Conservation (phyloP, 2,797 vertebrate species). For the Lutjanus argentimaculatus region DNA sequence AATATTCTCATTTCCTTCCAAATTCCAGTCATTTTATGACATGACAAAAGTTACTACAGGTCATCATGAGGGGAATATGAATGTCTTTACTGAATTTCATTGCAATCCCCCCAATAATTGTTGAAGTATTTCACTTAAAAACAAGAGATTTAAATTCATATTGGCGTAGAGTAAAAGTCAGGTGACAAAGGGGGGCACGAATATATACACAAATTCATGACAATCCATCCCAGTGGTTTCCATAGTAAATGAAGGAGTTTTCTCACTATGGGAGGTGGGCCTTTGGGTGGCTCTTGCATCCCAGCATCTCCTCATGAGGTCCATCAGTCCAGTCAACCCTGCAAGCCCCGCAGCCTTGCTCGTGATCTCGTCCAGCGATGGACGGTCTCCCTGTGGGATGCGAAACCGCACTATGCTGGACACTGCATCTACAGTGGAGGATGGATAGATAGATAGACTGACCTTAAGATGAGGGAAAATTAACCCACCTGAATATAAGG, state of each 20-base stretch:
- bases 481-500: too few relatives aligned
- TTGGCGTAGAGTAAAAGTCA: too few relatives aligned
- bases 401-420: conserved; percentile 73
- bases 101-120: neutral
- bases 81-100: neutral
- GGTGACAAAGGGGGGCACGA: too few relatives aligned
- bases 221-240: neutral
- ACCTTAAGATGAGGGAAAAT: neutral
- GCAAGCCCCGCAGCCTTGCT: conserved; percentile 16
- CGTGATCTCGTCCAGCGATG: conserved; percentile 57
- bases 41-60: neutral
- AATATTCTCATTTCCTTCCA: too few relatives aligned
- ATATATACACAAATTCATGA: neutral
- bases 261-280: conserved; percentile 73
- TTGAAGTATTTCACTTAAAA: too few relatives aligned
- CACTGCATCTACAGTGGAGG: conserved; percentile 34
- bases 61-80: neutral
- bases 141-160: too few relatives aligned
- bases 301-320: conserved; percentile 83
- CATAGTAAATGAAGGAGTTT: neutral
- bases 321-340: conserved; percentile 54
- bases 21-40: neutral
- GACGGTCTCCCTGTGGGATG: conserved; percentile 80
- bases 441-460: neutral
- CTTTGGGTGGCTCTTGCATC: conserved; percentile 13